Evolutionary conservation across 2,113 vertebrate genomes (phyloP), one percentile per base, ranked within the genome.

Genomic region (Apistogramma diplotaenia): DNA sequence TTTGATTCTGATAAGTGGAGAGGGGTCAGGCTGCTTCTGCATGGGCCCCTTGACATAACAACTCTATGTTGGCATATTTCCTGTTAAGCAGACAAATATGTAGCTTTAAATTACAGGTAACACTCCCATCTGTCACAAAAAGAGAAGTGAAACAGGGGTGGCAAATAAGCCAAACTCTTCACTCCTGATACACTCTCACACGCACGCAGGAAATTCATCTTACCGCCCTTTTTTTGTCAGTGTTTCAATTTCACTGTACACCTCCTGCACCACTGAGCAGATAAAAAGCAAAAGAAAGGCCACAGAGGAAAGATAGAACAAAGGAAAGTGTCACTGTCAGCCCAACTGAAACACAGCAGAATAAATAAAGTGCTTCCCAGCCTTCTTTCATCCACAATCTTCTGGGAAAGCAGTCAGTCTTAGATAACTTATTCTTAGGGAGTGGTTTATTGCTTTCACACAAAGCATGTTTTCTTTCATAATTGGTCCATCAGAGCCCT

Each of bases 171-270:
- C 46, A 37, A 11, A 21, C 35, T 12, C 49, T 35, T 79, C 43
- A 72, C 76, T 49, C 18, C 49, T 78, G 23, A 71, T 5, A 77
- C 60, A 71, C 59, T 74, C 72, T 61, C 62, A 61, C 73, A 71
- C 56, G 67, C 74, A 61, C 46, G 71, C 53, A 75, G 60, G 15
- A 83, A 83, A 70, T 55, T 83, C 81, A 74, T 88, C 77, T 75
- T 58, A 33, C 8, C 29, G 0, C 11, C 11, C 15, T 2, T 49
- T 7, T 10, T n/a, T 83, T 87, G 82, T 79, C 84, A 78, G 80
- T 78, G 79, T 89, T 90, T 89, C 88, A 79, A 84, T 89, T 88
- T 89, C 78, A 62, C 62, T 77, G 84, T 77, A 83, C 71, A 75
- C 58, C 74, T 55, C 37, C 35, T 85, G 89, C 83, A 83, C 71